Evolutionary conservation across 1,140 invertebrate genomes (phyloP).

Genomic region (Thaumetopoea pityocampa): DNA sequence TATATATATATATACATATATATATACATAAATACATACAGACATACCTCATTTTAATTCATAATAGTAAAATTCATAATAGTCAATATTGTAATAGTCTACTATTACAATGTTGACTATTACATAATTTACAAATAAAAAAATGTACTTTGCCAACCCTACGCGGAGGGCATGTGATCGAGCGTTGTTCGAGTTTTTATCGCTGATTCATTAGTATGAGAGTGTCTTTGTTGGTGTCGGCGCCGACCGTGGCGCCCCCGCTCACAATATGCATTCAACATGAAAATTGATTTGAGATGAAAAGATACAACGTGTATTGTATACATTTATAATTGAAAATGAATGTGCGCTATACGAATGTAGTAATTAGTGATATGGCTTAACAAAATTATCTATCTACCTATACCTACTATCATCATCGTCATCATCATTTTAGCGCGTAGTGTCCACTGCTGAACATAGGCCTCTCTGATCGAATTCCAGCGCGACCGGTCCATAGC

Average conservation of each 20-base stretch:
- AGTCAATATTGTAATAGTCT: too few species aligned
- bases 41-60: too few species aligned
- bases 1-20: too few species aligned
- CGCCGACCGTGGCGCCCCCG: conserved; percentile 17
- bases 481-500: too few species aligned
- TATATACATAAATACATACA: too few species aligned
- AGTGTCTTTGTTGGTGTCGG: conserved; percentile 57
- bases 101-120: too few species aligned
- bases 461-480: too few species aligned
- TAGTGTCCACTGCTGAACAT: too few species aligned
- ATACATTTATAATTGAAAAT: conserved; percentile 21
- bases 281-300: conserved; percentile 60
- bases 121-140: not conserved
- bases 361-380: conserved; percentile 4
- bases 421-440: too few species aligned
- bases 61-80: too few species aligned
- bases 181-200: conserved; percentile 64
- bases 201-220: conserved; percentile 67
- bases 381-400: too few species aligned
- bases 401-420: too few species aligned
- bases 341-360: conserved; percentile 3
- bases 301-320: conserved; percentile 53
- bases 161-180: conserved; percentile 46
- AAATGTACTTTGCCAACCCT: conserved; percentile 31
- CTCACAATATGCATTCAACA: conserved; percentile 39